Conservation (phyloP, 2,113 vertebrate genomes). For the Callionymus lyra region DNA sequence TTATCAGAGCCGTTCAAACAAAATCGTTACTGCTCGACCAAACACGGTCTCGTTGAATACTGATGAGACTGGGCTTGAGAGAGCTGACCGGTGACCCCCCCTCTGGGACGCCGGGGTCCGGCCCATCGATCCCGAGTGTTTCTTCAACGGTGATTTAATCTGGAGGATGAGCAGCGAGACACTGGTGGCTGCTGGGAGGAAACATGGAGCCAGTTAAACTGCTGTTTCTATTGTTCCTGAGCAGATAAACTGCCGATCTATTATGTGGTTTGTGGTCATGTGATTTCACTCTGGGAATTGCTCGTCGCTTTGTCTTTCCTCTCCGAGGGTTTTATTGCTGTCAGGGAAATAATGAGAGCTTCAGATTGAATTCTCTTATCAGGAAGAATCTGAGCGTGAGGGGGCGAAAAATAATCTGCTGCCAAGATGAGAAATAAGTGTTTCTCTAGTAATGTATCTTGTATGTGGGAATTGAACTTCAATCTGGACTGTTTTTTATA, state of each 20-base stretch:
- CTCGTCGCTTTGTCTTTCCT: slow-evolving; percentile 11
- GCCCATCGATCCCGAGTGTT: slow-evolving; percentile 47
- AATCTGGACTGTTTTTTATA: too few relatives aligned
- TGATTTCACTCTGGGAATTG: slow-evolving; percentile 21
- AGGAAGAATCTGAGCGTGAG: slow-evolving; percentile 3
- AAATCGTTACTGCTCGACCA: not conserved
- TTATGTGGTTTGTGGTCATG: slow-evolving; percentile 24
- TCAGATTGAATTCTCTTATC: slow-evolving; percentile 20
- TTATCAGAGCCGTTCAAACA: slow-evolving; percentile 10
- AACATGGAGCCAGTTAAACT: slow-evolving; percentile 14
- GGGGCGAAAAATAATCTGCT: too few relatives aligned
- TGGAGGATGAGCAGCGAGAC: slow-evolving; percentile 15
- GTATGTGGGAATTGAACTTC: too few relatives aligned
- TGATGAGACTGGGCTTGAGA: slow-evolving; percentile 41
- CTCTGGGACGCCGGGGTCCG: slow-evolving; percentile 22
- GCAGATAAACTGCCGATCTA: slow-evolving; percentile 19
- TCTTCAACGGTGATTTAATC: slow-evolving; percentile 43
- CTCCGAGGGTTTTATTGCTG: slow-evolving; percentile 15
- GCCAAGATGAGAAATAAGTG: too few relatives aligned
- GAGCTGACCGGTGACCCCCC: slow-evolving; percentile 25
- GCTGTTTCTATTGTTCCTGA: slow-evolving; percentile 29
- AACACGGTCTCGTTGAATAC: slow-evolving; percentile 31
- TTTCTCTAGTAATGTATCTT: too few relatives aligned
- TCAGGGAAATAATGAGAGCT: slow-evolving; percentile 15
- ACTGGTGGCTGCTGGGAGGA: slow-evolving; percentile 12